Conservation (phyloP, 1,140 invertebrate genomes). For the Mamestra configurata region DNA sequence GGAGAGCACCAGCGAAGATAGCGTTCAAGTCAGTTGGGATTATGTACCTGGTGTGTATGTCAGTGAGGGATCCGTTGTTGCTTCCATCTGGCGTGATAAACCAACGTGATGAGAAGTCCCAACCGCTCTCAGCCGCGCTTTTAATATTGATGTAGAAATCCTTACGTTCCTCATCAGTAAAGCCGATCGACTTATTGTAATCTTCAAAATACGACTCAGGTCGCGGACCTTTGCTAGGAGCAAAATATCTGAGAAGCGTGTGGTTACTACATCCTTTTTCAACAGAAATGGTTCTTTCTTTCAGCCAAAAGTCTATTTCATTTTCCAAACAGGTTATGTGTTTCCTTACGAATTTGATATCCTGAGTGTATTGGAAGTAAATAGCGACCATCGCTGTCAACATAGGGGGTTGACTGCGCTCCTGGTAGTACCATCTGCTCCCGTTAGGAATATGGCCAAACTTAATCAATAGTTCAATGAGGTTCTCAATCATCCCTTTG, state of each 20-base stretch:
- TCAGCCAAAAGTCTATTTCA: constrained; percentile 91
- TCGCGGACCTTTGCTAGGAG: constrained; percentile 90
- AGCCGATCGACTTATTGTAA: constrained; percentile 74
- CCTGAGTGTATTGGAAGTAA: constrained; percentile 91
- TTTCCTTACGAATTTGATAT: constrained; percentile 90
- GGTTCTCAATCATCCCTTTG: constrained; percentile 93
- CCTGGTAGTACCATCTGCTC: constrained; percentile 92
- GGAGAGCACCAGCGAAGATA: constrained; percentile 90
- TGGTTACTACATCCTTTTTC: constrained; percentile 87
- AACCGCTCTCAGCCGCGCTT: constrained; percentile 95
- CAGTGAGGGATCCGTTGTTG: constrained; percentile 85
- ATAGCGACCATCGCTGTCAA: constrained; percentile 93
- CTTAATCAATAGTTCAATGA: constrained; percentile 90
- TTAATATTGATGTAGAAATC: constrained; percentile 91
- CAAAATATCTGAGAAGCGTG: constrained; percentile 88
- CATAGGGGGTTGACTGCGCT: constrained; percentile 94
- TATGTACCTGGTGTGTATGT: constrained; percentile 90
- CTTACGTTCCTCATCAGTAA: constrained; percentile 79
- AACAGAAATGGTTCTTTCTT: constrained; percentile 88
- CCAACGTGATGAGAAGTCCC: constrained; percentile 96
- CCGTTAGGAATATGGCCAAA: constrained; percentile 94
- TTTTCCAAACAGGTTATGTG: constrained; percentile 90
- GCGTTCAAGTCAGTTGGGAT: constrained; percentile 96
- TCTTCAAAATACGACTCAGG: constrained; percentile 93
- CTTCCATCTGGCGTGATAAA: constrained; percentile 88